phyloP scores from a whole-genome alignment of 2,888 invertebrate genomes.

The Desoria tigrina region DNA sequence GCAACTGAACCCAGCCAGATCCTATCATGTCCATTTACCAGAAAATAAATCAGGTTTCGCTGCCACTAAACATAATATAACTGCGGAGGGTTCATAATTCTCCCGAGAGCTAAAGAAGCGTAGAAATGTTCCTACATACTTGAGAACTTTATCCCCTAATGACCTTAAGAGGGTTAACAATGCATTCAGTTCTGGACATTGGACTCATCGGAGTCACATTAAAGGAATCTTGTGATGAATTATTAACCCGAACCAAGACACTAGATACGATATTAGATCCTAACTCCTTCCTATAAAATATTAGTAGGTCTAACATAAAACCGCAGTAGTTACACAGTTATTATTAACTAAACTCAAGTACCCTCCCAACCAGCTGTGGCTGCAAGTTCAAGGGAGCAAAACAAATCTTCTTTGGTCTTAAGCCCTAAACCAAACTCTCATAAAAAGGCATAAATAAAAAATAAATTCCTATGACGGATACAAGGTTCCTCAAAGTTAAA shows the following conservation, averaged over 20 bases:
- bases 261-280: background rate
- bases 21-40: background rate
- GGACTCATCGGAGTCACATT: slow-evolving; percentile 42
- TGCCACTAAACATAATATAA: background rate
- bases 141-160: slow-evolving; percentile 2
- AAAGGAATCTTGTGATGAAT: slow-evolving; percentile 40
- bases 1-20: slow-evolving; percentile 1
- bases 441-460: no score
- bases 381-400: slow-evolving; percentile 15
- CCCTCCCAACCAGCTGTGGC: no score
- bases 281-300: background rate
- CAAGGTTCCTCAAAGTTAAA: slow-evolving; percentile 22
- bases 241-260: slow-evolving; percentile 27
- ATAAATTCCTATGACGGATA: slow-evolving; percentile 42
- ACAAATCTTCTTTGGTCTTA: slow-evolving; percentile 25
- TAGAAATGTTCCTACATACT: background rate
- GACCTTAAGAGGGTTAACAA: slow-evolving; percentile 8
- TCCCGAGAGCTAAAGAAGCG: background rate
- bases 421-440: slow-evolving; percentile 30
- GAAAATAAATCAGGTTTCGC: background rate
- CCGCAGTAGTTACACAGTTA: background rate
- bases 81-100: slow-evolving; percentile 1
- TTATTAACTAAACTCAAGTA: no score
- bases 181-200: slow-evolving; percentile 28
- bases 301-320: slow-evolving; percentile 4